These are phyloP conservation scores for Cottus gobio DNA, from an alignment of 2,113 vertebrate species.

Conservation along the genomic window DNA sequence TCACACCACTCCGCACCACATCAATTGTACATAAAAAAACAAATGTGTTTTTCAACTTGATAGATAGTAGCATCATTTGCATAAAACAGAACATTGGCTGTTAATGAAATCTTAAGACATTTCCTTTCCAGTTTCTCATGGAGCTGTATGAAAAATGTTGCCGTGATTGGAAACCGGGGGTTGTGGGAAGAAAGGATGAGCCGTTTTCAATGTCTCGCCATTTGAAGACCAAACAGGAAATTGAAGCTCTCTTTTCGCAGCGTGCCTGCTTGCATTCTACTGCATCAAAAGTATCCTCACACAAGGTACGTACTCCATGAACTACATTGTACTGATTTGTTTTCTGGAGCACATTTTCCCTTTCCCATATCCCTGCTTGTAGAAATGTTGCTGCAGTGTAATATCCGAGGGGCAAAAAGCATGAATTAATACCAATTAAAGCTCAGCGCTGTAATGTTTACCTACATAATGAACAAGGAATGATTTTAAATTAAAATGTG, in stretches of 20 bases:
- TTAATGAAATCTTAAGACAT: conserved; percentile 42
- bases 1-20: not conserved
- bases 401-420: conserved; percentile 74
- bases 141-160: conserved; percentile 10
- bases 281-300: conserved; percentile 43
- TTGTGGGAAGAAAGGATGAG: not conserved
- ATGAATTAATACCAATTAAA: conserved; percentile 83
- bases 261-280: conserved; percentile 36
- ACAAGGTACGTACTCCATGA: conserved; percentile 23
- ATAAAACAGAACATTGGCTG: conserved; percentile 35
- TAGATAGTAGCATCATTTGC: conserved; percentile 25
- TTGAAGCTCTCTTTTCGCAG: not conserved
- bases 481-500: conserved; percentile 73
- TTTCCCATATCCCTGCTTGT: conserved; percentile 27
- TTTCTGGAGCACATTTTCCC: conserved; percentile 48
- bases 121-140: not conserved
- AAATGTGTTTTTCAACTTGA: conserved; percentile 8
- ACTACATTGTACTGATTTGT: conserved; percentile 42
- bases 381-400: conserved; percentile 57
- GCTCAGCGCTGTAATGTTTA: conserved; percentile 73
- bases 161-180: conserved; percentile 19
- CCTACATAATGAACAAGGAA: conserved; percentile 79
- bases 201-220: conserved; percentile 32
- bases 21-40: not conserved
- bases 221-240: conserved; percentile 27